A percentile compares a stretch with the other conserved stretches of the same genome.
Conservation (phyloP, 2,797 vertebrate genomes). For the Chrysocyon brachyurus region DNA sequence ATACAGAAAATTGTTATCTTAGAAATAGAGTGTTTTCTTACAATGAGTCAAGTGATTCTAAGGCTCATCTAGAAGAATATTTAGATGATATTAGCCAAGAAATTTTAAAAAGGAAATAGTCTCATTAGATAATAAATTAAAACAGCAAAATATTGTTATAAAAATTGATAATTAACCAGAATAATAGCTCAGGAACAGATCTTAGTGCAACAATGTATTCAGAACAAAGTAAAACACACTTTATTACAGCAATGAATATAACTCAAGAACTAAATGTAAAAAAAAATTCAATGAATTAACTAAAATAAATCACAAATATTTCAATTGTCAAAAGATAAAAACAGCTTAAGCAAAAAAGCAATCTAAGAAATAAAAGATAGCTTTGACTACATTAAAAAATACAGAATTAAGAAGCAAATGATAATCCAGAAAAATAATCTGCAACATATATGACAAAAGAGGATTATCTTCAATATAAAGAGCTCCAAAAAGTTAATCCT, state of each 20-base stretch:
- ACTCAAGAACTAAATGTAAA: neutral
- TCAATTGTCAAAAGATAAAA: neutral
- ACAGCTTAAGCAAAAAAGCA: conserved; percentile 4
- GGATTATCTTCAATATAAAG: neutral
- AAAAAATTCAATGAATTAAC: neutral
- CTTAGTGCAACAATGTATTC: neutral
- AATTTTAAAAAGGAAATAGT: neutral
- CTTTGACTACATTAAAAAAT: neutral
- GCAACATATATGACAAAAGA: neutral
- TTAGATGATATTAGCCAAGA: neutral
- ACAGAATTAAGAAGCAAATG: conserved; percentile 31
- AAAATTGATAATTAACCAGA: neutral
- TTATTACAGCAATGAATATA: neutral
- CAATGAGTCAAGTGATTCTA: conserved; percentile 11
- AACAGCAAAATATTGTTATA: neutral
- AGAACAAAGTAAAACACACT: neutral
- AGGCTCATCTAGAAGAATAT: neutral
- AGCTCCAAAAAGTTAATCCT: neutral
- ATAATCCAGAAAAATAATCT: conserved; percentile 40
- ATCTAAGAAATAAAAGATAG: neutral
- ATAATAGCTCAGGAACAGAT: neutral
- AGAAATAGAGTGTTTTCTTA: neutral
- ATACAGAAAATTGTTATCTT: neutral
- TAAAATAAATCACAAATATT: conserved; percentile 40
- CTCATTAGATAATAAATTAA: neutral